A percentile compares a stretch with the other conserved stretches of the same genome.
phyloP scores from a whole-genome alignment of 2,797 vertebrate genomes.

The Manis crassicaudata region DNA sequence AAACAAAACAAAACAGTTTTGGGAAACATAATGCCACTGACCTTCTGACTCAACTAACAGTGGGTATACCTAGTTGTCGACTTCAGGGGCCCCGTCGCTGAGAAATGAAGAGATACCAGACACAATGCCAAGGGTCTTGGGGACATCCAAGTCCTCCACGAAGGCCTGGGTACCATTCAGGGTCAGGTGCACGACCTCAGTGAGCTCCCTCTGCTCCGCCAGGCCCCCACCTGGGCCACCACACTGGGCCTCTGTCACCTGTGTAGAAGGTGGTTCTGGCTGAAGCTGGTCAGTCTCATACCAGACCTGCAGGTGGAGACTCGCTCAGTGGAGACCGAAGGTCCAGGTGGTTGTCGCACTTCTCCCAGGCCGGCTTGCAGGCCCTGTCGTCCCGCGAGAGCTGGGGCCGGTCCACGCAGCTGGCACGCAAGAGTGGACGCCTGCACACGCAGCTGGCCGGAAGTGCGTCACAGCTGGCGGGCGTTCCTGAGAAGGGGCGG shows the following conservation, averaged over 20 bases:
- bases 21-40: not conserved
- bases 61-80: not conserved
- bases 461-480: constrained; percentile 96
- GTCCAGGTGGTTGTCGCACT: constrained; percentile 81
- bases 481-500: constrained; percentile 91
- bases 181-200: too few relatives aligned
- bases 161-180: not conserved
- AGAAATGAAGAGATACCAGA: not conserved
- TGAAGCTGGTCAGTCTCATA: not conserved
- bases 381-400: constrained; percentile 93
- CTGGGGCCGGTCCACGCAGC: constrained; percentile 92
- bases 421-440: constrained; percentile 86
- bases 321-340: too few relatives aligned
- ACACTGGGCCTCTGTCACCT: fast-evolving
- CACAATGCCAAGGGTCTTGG: fast-evolving
- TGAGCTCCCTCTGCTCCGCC: not conserved
- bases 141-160: not conserved
- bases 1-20: not conserved
- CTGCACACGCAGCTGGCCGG: constrained; percentile 90
- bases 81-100: not conserved
- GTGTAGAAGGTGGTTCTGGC: not conserved
- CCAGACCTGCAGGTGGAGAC: not conserved
- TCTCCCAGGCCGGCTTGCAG: constrained; percentile 91
- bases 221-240: not conserved
- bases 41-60: not conserved